Percentiles rank a stretch among this genome's conserved stretches.
Evolutionary conservation across 2,888 invertebrate species (phyloP).

Genomic region (Galerucella pusilla): DNA sequence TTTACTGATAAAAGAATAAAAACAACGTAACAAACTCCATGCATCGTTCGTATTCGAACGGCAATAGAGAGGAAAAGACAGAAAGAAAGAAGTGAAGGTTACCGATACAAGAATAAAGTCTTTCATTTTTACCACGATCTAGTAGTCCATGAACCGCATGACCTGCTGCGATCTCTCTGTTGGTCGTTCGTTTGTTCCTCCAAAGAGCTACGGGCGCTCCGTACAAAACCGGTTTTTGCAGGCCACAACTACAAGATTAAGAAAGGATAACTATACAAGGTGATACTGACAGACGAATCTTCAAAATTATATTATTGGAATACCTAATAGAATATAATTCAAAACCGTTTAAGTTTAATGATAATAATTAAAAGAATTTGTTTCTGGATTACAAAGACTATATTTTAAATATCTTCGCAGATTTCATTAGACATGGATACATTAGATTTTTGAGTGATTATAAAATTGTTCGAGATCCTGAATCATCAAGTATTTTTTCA

Average conservation of each 20-base stretch:
- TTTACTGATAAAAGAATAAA: slow-evolving; percentile 6
- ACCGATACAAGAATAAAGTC: slow-evolving; percentile 48
- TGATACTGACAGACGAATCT: neutral
- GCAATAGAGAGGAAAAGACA: slow-evolving; percentile 5
- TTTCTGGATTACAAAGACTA: too few species aligned
- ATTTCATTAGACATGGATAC: too few species aligned
- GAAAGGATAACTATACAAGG: slow-evolving; percentile 26
- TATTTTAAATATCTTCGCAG: too few species aligned
- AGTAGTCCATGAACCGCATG: slow-evolving; percentile 65
- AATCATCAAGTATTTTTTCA: too few species aligned
- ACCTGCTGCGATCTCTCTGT: slow-evolving; percentile 62
- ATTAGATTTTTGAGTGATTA: too few species aligned
- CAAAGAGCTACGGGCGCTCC: slow-evolving; percentile 55
- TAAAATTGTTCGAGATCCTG: too few species aligned
- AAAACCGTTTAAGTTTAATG: too few species aligned
- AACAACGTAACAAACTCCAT: neutral
- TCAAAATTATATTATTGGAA: neutral
- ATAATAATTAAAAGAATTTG: too few species aligned
- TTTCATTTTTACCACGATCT: slow-evolving; percentile 58
- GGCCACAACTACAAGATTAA: slow-evolving; percentile 44
- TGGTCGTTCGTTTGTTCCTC: slow-evolving; percentile 59
- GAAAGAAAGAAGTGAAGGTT: slow-evolving; percentile 37
- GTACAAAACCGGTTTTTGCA: slow-evolving; percentile 61
- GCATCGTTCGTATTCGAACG: neutral
- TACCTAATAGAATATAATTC: too few species aligned